Evolutionary conservation across 2,113 vertebrate genomes (phyloP).

Genomic region (Callaeas wilsoni): DNA sequence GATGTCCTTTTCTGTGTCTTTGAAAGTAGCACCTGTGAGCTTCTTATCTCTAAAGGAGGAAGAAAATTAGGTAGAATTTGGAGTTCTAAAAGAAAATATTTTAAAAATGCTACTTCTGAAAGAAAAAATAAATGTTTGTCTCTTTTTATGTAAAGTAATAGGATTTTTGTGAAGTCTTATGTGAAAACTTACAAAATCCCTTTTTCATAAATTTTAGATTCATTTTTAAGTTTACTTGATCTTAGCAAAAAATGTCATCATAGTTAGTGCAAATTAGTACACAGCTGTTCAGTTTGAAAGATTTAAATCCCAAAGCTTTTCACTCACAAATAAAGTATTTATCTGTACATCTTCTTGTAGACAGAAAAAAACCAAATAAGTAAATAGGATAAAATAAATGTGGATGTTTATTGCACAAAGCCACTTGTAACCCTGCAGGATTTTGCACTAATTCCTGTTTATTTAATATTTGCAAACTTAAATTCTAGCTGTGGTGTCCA

Average conservation of each 20-base stretch:
- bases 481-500: neutral
- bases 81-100: neutral
- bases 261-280: neutral
- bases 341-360: neutral
- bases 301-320: neutral
- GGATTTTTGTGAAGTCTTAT: neutral
- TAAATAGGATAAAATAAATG: neutral
- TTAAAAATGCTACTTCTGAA: neutral
- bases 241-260: neutral
- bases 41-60: neutral
- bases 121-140: neutral
- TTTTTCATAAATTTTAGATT: neutral
- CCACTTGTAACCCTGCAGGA: neutral
- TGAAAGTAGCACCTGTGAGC: neutral
- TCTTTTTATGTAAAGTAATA: neutral
- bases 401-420: neutral
- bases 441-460: neutral
- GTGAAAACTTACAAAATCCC: neutral
- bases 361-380: neutral
- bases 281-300: neutral
- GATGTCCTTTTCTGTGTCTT: neutral
- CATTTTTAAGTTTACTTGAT: neutral
- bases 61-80: neutral
- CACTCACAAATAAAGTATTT: neutral
- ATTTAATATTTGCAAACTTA: neutral